A percentile compares a stretch with the other conserved stretches of the same genome.
phyloP scores from a whole-genome alignment of 2,113 vertebrate genomes.

The Perccottus glenii region DNA sequence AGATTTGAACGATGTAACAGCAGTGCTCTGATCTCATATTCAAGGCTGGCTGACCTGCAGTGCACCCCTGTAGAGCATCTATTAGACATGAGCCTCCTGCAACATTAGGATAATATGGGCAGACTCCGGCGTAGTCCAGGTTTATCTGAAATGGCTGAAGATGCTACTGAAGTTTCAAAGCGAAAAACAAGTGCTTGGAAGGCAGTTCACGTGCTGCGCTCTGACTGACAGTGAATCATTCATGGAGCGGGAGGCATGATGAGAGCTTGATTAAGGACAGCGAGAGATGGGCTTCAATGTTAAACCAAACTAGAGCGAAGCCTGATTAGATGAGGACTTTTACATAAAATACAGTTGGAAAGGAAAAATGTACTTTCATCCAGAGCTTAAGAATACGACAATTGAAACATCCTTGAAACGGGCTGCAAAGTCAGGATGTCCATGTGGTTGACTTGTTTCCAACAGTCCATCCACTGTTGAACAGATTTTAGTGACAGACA shows the following conservation, averaged over 20 bases:
- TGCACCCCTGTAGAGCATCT: slow-evolving; percentile 12
- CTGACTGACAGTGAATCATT: slow-evolving; percentile 70
- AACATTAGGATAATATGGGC: slow-evolving; percentile 25
- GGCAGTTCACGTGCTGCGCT: slow-evolving; percentile 44
- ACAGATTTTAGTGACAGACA: too few relatives aligned
- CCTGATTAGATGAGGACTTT: slow-evolving; percentile 55
- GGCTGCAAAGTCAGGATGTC: too few relatives aligned
- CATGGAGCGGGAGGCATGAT: slow-evolving; percentile 58
- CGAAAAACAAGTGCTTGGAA: slow-evolving; percentile 61
- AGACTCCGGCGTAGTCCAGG: slow-evolving; percentile 23
- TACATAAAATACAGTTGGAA: slow-evolving; percentile 5
- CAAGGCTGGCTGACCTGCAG: slow-evolving; percentile 18
- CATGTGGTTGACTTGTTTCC: too few relatives aligned
- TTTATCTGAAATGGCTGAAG: slow-evolving; percentile 42
- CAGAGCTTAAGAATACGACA: too few relatives aligned
- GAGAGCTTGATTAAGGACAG: slow-evolving; percentile 69
- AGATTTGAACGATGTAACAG: slow-evolving; percentile 5
- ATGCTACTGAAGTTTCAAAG: slow-evolving; percentile 35
- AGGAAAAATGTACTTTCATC: slow-evolving; percentile 11
- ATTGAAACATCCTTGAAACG: too few relatives aligned
- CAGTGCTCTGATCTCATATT: slow-evolving; percentile 12
- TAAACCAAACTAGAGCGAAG: slow-evolving; percentile 56
- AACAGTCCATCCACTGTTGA: too few relatives aligned
- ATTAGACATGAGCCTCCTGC: slow-evolving; percentile 24
- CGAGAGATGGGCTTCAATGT: slow-evolving; percentile 40